These are phyloP conservation scores for Leistus spinibarbis DNA, from an alignment of 2,888 invertebrate genomes.

Conservation along the genomic window DNA sequence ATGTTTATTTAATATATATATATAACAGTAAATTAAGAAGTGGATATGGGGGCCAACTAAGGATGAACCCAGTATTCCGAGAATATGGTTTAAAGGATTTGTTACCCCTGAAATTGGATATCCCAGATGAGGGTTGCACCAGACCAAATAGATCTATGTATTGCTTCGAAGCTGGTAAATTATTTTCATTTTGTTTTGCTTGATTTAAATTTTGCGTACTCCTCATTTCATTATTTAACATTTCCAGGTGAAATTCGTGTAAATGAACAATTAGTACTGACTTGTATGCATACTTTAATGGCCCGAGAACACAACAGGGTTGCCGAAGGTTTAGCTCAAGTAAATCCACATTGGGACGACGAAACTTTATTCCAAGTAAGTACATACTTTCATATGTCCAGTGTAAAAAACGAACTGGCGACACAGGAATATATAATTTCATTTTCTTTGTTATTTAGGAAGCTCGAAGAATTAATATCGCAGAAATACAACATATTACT, in stretches of 20 bases:
- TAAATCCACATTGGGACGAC: conserved; percentile 94
- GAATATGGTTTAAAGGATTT: conserved; percentile 88
- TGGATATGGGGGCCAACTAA: conserved; percentile 79
- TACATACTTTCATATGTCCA: neutral
- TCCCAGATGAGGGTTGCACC: conserved; percentile 92
- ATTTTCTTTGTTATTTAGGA: conserved; percentile 58
- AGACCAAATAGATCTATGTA: conserved; percentile 88
- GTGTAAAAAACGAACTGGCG: neutral
- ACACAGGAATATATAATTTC: neutral
- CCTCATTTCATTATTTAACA: no score
- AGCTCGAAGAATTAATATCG: conserved; percentile 81
- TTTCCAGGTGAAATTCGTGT: conserved; percentile 89
- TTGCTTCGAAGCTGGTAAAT: conserved; percentile 86
- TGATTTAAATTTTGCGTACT: no score
- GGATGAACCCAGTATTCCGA: conserved; percentile 88
- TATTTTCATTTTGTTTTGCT: neutral
- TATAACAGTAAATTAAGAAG: conserved; percentile 74
- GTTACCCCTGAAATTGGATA: conserved; percentile 83
- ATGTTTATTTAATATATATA: conserved; percentile 14
- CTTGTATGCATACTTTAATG: conserved; percentile 91
- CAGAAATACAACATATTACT: conserved; percentile 87
- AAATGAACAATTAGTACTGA: conserved; percentile 87
- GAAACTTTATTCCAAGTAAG: conserved; percentile 82
- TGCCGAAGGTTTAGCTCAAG: conserved; percentile 73
- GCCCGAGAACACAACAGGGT: conserved; percentile 90